Base-by-base conservation (phyloP, 2,797 vertebrate genomes). In the Sarcophilus harrisii region DNA sequence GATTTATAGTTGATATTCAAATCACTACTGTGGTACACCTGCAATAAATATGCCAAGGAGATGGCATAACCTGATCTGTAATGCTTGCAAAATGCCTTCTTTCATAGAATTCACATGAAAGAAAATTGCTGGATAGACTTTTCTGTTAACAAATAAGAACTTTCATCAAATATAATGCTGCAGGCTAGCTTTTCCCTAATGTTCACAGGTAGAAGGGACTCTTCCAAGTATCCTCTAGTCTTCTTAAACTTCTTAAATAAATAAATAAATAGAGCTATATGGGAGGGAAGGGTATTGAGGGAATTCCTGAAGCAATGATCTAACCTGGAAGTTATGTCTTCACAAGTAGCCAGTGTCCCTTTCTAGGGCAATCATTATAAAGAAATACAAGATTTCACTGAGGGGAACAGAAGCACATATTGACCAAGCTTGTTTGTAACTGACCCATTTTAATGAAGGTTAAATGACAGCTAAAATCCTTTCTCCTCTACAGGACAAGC, bases 371-470 rank as follows among this genome's bases (percentile, higher is more conserved):
- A 0, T 14, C 29, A 3, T 38, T 81, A 18, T 81, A 62, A 45
- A 38, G 92, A 73, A 49, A 9, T 24, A 12, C 10, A 91, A 3
- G 0, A 0, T 81, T 81, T 81, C 38, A 45, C 10, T 21, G 21
- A 81, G 3, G 38, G 18, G 21, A 89, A 93, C 57, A n/a, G 38
- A 59, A 91, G 21, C 57, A 30, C 24, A 58, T 24, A 93, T 14
- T 90, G 0, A 24, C 13, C 59, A 73, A 1, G 18, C 3, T 58
- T 73, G 0, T 87, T 81, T 97, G 93, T 93, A 58, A 92, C 91
- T 90, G 81, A 27, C 28, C 60, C 8, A 30, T 93, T 97, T 95
- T 94, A 97, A 93, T 92, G 96, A 93, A 94, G 91, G 18, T 95
- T 90, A 94, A 92, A 4, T 55, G 91, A 11, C 58, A 92, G 95